Percentiles rank a stretch among this genome's conserved stretches.
Evolutionary conservation across 2,797 vertebrate species (phyloP).

Genomic region (Pachyuromys duprasi): DNA sequence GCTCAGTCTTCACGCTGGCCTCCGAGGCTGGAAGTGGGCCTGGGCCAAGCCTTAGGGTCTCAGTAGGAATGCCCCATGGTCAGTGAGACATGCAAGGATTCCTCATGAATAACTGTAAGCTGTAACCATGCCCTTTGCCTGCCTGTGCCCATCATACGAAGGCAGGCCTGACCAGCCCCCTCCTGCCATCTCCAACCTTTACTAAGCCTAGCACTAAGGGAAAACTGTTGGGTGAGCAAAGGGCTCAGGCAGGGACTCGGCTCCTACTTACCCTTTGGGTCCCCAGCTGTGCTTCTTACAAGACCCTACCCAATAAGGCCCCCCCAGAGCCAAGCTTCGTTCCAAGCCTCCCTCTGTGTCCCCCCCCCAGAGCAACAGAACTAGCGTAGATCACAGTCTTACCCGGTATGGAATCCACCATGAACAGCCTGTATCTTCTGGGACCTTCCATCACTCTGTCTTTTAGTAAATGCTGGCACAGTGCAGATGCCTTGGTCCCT

Average conservation of each 20-base stretch:
- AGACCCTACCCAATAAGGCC: not conserved
- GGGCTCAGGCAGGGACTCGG: not conserved
- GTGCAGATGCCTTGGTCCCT: rapidly evolving
- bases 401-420: rapidly evolving
- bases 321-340: not conserved
- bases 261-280: rapidly evolving
- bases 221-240: not conserved
- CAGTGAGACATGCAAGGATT: rapidly evolving
- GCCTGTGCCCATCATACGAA: not conserved
- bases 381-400: rapidly evolving
- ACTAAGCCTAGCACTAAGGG: no score
- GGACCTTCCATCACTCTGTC: rapidly evolving
- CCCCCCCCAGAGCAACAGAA: not conserved
- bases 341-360: not conserved
- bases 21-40: rapidly evolving
- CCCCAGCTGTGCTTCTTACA: not conserved
- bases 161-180: not conserved
- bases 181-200: not conserved
- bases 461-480: rapidly evolving
- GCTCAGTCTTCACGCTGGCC: rapidly evolving
- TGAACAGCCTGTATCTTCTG: rapidly evolving
- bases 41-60: not conserved
- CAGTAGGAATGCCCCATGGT: not conserved
- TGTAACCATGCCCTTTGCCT: rapidly evolving
- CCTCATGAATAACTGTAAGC: not conserved